phyloP scores from a whole-genome alignment of 1,140 invertebrate genomes.

The Belonocnema kinseyi region DNA sequence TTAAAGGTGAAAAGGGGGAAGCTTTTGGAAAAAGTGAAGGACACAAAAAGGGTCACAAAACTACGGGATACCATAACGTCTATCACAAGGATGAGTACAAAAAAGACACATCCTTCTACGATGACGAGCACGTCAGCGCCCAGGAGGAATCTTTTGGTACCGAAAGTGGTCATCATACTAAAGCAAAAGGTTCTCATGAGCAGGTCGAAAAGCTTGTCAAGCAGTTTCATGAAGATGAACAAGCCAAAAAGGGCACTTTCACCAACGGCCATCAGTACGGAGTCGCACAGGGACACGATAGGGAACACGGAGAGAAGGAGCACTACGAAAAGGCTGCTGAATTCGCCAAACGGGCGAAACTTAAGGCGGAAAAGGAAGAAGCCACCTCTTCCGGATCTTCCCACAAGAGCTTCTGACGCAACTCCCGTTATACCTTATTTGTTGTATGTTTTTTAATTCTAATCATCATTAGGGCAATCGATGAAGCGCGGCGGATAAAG shows the following conservation, averaged over 20 bases:
- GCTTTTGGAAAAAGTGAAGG: slow-evolving; percentile 78
- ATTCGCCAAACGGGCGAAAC: slow-evolving; percentile 81
- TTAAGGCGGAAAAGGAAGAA: slow-evolving; percentile 52
- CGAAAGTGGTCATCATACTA: slow-evolving; percentile 78
- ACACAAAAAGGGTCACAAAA: slow-evolving; percentile 80
- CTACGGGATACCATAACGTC: slow-evolving; percentile 83
- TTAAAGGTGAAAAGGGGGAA: slow-evolving; percentile 72
- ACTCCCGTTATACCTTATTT: too few species aligned
- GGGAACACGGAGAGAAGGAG: slow-evolving; percentile 80
- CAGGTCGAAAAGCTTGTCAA: slow-evolving; percentile 80
- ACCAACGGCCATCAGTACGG: slow-evolving; percentile 79
- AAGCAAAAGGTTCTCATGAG: slow-evolving; percentile 78
- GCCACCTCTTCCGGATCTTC: neutral
- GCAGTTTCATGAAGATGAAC: slow-evolving; percentile 79
- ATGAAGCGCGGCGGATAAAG: too few species aligned
- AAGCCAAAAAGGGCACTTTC: slow-evolving; percentile 79
- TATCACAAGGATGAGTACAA: slow-evolving; percentile 78
- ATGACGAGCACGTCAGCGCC: slow-evolving; percentile 78
- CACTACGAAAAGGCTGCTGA: slow-evolving; percentile 81
- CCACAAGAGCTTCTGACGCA: neutral
- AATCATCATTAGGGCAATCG: too few species aligned
- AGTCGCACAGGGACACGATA: slow-evolving; percentile 81
- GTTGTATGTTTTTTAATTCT: too few species aligned
- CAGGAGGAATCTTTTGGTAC: slow-evolving; percentile 79
- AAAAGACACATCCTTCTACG: slow-evolving; percentile 79